These are phyloP conservation scores for Cecidostiba fungosa DNA, from an alignment of 2,888 invertebrate genomes.

Conservation along the genomic window DNA sequence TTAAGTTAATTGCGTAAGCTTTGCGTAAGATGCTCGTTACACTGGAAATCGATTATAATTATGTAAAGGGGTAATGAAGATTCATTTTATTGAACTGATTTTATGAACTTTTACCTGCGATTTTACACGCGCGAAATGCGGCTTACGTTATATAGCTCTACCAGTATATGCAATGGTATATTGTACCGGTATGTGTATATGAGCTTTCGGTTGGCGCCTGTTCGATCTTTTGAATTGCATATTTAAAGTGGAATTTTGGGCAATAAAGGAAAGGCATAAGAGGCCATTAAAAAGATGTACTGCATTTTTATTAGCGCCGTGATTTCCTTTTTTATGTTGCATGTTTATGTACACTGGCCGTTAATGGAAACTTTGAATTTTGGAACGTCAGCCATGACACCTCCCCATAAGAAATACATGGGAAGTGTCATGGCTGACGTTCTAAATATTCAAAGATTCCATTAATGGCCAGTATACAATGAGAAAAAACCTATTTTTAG, in stretches of 20 bases:
- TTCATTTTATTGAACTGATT: conserved; percentile 56
- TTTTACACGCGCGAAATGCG: not conserved
- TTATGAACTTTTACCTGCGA: conserved; percentile 29
- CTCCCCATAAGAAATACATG: too few relatives aligned
- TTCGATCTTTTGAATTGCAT: not conserved
- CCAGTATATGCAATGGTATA: too few relatives aligned
- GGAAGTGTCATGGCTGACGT: too few relatives aligned
- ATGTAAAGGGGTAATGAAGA: conserved; percentile 51
- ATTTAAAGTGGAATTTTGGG: not conserved
- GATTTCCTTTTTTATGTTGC: not conserved
- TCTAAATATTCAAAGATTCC: too few relatives aligned
- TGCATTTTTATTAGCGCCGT: not conserved
- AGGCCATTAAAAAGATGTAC: not conserved
- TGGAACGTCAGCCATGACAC: too few relatives aligned
- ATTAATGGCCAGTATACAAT: too few relatives aligned
- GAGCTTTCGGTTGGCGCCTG: not conserved
- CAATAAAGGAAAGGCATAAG: not conserved
- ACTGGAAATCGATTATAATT: conserved; percentile 54
- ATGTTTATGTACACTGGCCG: fast-evolving
- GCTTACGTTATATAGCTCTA: not conserved
- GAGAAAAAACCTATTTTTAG: too few relatives aligned
- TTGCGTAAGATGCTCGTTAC: conserved; percentile 46
- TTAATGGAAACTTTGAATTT: not conserved
- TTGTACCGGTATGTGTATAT: not conserved
- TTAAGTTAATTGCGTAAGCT: conserved; percentile 50